These are phyloP conservation scores for Radopholus similis DNA, from an alignment of 1,140 invertebrate species.

Conservation along the genomic window DNA sequence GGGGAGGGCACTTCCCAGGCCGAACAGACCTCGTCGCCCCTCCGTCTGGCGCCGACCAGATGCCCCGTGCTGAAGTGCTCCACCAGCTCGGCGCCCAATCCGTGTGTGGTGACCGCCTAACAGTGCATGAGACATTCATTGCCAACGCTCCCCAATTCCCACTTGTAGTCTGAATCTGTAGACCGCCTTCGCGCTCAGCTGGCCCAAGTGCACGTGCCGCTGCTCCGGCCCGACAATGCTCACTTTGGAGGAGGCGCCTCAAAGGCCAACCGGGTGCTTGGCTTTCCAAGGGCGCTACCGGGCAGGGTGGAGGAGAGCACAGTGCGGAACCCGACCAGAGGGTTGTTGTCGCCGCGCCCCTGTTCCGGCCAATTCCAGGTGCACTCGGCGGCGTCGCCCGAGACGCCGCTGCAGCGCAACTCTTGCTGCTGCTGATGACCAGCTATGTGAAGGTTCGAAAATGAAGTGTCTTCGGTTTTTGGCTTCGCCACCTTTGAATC, in stretches of 20 bases:
- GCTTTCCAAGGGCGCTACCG: background rate
- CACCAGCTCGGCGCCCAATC: conserved; percentile 15
- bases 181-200: background rate
- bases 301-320: conserved; percentile 6
- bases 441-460: no score
- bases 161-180: conserved; percentile 5
- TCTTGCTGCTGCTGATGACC: no score
- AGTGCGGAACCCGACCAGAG: conserved; percentile 11
- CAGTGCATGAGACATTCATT: background rate
- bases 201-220: background rate
- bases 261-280: background rate
- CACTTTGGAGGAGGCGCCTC: conserved; percentile 16
- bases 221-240: conserved; percentile 9
- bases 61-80: conserved; percentile 17
- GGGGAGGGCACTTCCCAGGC: background rate
- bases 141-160: background rate
- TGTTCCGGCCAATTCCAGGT: conserved; percentile 7
- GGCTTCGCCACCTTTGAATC: background rate
- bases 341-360: background rate
- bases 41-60: background rate
- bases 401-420: conserved; percentile 2
- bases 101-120: conserved; percentile 19
- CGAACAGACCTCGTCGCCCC: background rate
- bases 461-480: no score
- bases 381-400: conserved; percentile 6